Conservation (phyloP, 2,797 vertebrate species). For the Eleutherodactylus coqui region DNA sequence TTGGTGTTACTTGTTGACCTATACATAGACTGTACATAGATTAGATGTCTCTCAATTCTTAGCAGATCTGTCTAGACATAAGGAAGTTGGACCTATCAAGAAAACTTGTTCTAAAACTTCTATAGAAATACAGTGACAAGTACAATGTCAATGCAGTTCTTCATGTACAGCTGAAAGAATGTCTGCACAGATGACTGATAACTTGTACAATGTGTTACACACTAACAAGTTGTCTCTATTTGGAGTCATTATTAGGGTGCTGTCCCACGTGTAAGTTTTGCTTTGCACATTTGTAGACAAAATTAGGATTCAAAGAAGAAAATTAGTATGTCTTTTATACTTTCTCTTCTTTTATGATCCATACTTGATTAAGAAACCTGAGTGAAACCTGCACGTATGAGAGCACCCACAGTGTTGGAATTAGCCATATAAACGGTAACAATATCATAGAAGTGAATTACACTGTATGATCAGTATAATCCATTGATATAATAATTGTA, state of each 20-base stretch:
- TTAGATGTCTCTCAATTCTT: neutral
- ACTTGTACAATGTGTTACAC: neutral
- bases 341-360: too few species aligned
- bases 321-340: too few species aligned
- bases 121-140: neutral
- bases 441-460: neutral
- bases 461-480: neutral
- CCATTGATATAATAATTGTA: neutral
- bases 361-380: too few species aligned
- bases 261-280: too few species aligned
- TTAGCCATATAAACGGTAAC: neutral
- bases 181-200: constrained; percentile 4
- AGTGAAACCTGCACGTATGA: too few species aligned
- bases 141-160: neutral
- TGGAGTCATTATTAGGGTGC: neutral
- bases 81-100: neutral
- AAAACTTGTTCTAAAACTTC: neutral
- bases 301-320: too few species aligned
- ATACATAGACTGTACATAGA: neutral
- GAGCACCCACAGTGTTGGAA: neutral
- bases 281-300: too few species aligned
- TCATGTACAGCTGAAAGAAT: neutral
- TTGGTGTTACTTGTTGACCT: neutral
- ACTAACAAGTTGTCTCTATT: neutral
- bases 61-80: constrained; percentile 12